Evolutionary conservation across 2,888 invertebrate genomes (phyloP).

Genomic region (Hermaeophaga mercurialis): DNA sequence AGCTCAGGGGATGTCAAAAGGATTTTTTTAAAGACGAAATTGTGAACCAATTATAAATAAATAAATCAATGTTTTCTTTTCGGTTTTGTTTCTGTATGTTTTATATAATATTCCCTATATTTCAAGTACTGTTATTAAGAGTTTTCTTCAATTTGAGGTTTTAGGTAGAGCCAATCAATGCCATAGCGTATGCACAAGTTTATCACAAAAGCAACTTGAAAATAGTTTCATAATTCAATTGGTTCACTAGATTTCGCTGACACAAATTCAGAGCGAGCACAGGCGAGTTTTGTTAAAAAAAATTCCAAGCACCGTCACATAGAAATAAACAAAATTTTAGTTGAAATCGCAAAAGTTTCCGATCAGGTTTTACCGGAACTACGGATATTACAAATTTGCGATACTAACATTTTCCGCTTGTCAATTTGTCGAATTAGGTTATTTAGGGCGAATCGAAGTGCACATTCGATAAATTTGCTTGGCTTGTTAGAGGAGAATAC

Average conservation of each 20-base stretch:
- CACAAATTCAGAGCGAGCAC: slow-evolving; percentile 1
- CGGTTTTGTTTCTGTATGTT: too few relatives aligned
- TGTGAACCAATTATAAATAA: too few relatives aligned
- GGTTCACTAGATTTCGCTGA: slow-evolving; percentile 11
- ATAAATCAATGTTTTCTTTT: too few relatives aligned
- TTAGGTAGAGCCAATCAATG: too few relatives aligned
- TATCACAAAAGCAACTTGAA: slow-evolving; percentile 10
- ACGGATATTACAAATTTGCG: not conserved
- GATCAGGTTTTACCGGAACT: slow-evolving; percentile 11
- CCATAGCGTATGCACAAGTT: not conserved
- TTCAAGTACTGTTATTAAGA: too few relatives aligned
- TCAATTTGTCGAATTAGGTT: slow-evolving; percentile 5
- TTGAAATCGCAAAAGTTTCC: slow-evolving; percentile 14
- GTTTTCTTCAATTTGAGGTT: too few relatives aligned
- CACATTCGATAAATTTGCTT: not conserved
- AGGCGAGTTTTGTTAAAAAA: slow-evolving; percentile 3
- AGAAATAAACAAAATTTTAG: slow-evolving; percentile 22
- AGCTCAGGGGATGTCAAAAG: too few relatives aligned
- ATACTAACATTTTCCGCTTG: slow-evolving; percentile 14
- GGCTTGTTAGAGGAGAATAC: too few relatives aligned
- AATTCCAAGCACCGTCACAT: slow-evolving; percentile 2
- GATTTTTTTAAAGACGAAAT: too few relatives aligned
- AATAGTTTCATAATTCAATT: slow-evolving; percentile 25
- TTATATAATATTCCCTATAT: too few relatives aligned
- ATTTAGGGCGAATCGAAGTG: not conserved